Evolutionary conservation across 35 echinoderm and acorn worm species (phyloP), one percentile per base, ranked within the genome.

Genomic region (Antedon bifida): DNA sequence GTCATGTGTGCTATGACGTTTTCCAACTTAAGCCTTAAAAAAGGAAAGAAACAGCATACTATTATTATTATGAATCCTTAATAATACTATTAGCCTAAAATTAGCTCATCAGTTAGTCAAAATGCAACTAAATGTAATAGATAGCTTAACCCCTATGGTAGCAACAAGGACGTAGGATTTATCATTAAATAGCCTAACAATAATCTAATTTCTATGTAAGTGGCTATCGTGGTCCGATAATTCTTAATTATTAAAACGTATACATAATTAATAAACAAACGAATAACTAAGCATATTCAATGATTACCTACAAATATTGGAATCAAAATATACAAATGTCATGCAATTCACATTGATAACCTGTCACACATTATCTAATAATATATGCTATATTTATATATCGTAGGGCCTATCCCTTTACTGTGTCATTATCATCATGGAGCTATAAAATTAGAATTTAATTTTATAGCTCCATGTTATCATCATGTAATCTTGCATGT

Each of bases 61-160:
- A 64, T 64, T 12, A 64, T 64, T 64, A 64, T 64, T 42, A 42
- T 42, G 38, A 42, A 42, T 42, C 4, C 38, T 14, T 42, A 64
- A 64, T 64, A n/a, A n/a, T n/a, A n/a, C n/a, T n/a, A n/a, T n/a
- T n/a, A 64, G 51, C 51, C 51, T 64, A 64, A 64, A 64, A 64
- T 64, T 64, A 64, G 51, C 9, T 64, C 51, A 64, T 64, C 51
- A 64, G 26, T 64, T 2, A 8, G 51, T 64, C 51, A n/a, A 64
- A 64, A 11, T 64, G 38, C 23, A 64, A 16, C 5, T 16, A 64
- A 64, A 64, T 64, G 51, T 64, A 64, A 64, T 64, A 64, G 51
- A 12, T 12, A 64, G 51, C 5, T 64, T 64, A 64, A 64, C 23
- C 10, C 23, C 51, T 64, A 8, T 64, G 19, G 19, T 19, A 64